Base-by-base conservation (phyloP, 2,888 invertebrate species). In the Archips crataeganus region DNA sequence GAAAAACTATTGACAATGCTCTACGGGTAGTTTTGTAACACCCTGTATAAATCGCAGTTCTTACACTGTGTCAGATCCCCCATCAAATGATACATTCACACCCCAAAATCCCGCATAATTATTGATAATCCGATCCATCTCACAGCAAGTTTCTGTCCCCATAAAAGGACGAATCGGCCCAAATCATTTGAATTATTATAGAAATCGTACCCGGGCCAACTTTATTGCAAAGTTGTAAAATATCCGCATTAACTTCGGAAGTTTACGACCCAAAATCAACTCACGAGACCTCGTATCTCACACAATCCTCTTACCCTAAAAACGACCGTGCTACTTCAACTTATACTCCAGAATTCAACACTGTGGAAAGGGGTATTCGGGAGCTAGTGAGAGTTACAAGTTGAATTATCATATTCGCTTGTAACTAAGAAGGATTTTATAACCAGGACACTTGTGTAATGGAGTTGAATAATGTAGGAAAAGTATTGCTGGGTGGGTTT, bases 171-270 rank as follows among this genome's bases (percentile, higher is more conserved):
- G 68, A 75, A 72, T 71, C 75, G 71, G 70, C 71, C 74, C 65
- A 74, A 77, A 75, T 75, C 76, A 79, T 82, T 80, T 84, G 82
- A 86, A 83, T 84, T 83, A 83, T 84, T 80, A 81, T 76, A 79
- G 80, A 75, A 80, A 79, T 76, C 74, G 79, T 79, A 76, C 77
- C 77, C 80, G 67, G 69, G 39, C 67, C 71, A 47, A 77, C 83
- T 85, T 85, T 85, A 86, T 81, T 78, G 80, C 78, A 2, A 13
- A 72, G 76, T 75, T 75, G 76, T 84, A 84, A 83, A 84, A 78
- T 70, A 75, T 64, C 68, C 60, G 73, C 72, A 64, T 75, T 67
- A 75, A 75, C 42, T 71, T 68, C 70, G 70, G 74, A 49, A 76
- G 74, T 78, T 80, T 78, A 80, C 70, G 78, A 76, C 59, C 70